Conservation (phyloP, 2,888 invertebrate genomes). For the Drosophila gaucha region DNA sequence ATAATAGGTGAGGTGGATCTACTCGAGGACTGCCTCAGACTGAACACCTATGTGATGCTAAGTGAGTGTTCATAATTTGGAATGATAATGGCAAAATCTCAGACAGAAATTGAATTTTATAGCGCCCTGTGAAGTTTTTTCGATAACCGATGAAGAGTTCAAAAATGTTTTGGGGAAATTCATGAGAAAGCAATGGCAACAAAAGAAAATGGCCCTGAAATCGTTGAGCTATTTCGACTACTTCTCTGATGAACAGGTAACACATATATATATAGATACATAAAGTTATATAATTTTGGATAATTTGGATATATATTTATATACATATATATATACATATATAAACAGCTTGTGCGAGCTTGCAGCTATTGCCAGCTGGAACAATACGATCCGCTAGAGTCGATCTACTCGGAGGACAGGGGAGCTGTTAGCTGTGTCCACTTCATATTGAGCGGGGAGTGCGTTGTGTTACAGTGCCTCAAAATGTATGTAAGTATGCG, state of each 20-base stretch:
- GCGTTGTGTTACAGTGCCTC: constrained; percentile 82
- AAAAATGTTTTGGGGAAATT: constrained; percentile 65
- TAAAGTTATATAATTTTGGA: background rate
- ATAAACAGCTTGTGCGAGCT: constrained; percentile 60
- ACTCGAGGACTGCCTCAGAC: constrained; percentile 63
- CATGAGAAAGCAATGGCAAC: constrained; percentile 79
- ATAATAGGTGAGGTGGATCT: constrained; percentile 79
- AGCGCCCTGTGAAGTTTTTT: constrained; percentile 87
- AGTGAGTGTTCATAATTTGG: constrained; percentile 35
- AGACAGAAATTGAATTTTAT: background rate
- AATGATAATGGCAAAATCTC: background rate
- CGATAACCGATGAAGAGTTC: constrained; percentile 87
- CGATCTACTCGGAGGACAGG: constrained; percentile 80
- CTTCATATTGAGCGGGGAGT: constrained; percentile 83
- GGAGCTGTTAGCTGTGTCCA: constrained; percentile 78
- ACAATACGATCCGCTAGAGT: constrained; percentile 81
- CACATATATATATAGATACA: background rate
- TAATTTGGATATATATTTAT: background rate
- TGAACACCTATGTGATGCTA: constrained; percentile 59
- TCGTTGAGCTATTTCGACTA: constrained; percentile 80
- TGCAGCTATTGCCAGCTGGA: constrained; percentile 71
- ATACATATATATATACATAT: background rate
- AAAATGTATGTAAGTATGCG: constrained; percentile 72
- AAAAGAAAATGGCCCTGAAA: constrained; percentile 75
- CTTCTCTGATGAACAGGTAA: constrained; percentile 76